Conservation (phyloP, 2,113 vertebrate species). For the Heptranchias perlo region DNA sequence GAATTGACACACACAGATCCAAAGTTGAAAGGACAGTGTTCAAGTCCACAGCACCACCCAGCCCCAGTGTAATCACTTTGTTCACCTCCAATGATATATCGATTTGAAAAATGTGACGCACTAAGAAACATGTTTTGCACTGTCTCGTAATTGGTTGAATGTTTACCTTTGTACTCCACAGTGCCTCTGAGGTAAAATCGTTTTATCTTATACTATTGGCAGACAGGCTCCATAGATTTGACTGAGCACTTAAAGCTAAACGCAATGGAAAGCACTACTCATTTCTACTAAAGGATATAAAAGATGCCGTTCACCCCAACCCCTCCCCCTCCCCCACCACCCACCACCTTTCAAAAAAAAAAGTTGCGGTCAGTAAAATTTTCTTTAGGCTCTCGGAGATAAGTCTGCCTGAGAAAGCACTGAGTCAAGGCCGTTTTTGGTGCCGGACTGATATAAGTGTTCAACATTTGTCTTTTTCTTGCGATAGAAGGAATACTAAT, state of each 20-base stretch:
- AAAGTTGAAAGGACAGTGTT: background rate
- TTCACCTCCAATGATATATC: background rate
- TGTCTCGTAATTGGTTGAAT: background rate
- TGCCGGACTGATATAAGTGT: slow-evolving; percentile 56
- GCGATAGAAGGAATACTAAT: slow-evolving; percentile 41
- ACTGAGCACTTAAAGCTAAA: background rate
- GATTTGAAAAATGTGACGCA: background rate
- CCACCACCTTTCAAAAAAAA: background rate
- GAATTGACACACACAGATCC: background rate
- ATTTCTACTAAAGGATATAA: background rate
- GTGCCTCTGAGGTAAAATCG: background rate
- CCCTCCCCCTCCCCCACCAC: background rate
- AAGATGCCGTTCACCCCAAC: background rate
- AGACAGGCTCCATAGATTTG: background rate
- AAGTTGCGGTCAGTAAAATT: slow-evolving; percentile 45
- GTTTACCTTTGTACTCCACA: background rate
- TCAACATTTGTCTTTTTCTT: slow-evolving; percentile 56
- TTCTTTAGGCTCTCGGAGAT: slow-evolving; percentile 47
- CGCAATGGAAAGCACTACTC: background rate
- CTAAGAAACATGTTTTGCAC: background rate
- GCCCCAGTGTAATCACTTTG: background rate
- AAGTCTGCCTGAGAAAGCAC: slow-evolving; percentile 45
- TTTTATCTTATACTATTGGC: background rate
- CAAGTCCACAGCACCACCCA: background rate
- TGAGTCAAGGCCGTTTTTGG: slow-evolving; percentile 44